Evolutionary conservation across 2,888 invertebrate species (phyloP), one percentile per base, ranked within the genome.

Genomic region (Cloeon dipterum): DNA sequence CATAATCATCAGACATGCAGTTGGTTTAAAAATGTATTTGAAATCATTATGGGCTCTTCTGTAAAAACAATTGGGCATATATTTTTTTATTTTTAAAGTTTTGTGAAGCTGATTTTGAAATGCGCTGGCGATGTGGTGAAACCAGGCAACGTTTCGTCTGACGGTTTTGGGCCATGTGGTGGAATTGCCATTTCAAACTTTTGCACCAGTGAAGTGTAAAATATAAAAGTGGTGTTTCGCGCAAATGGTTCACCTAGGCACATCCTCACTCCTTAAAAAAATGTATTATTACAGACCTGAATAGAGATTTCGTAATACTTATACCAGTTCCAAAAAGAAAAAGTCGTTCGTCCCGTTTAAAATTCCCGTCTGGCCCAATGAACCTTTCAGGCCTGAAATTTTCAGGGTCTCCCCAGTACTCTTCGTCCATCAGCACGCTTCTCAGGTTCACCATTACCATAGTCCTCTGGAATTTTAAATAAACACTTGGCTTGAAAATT

Each of bases 181-280:
- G 29, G 29, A 8, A n/a, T 5, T 7, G 29, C 5, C 13, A 29
- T 14, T 16, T 29, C 5, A n/a, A 29, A 29, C n/a, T 14, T n/a
- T n/a, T 29, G 29, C 7, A 43, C 10, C 13, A 43, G 26, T 18
- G 40, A 39, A 26, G 39, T 39, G 5, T 42, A 32, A 35, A 43
- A 40, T 8, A 42, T 21, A 34, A 43, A 43, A 7, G 43, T 37
- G 8, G 44, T 42, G 35, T 43, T 42, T 14, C 43, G 20, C 3
- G 45, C 44, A 16, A 44, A 19, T 5, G 41, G 35, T 37, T 45
- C 44, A 33, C 45, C 45, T 11, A 45, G 25, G 29, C 45, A 45
- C 26, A 41, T 41, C 2, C 45, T 35, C 40, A 39, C 38, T 4
- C 41, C 40, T 40, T 13, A 14, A 36, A 16, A 10, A 21, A 7